Evolutionary conservation across 2,888 invertebrate species (phyloP), one percentile per base, ranked within the genome.

Genomic region (Leuctra nigra): DNA sequence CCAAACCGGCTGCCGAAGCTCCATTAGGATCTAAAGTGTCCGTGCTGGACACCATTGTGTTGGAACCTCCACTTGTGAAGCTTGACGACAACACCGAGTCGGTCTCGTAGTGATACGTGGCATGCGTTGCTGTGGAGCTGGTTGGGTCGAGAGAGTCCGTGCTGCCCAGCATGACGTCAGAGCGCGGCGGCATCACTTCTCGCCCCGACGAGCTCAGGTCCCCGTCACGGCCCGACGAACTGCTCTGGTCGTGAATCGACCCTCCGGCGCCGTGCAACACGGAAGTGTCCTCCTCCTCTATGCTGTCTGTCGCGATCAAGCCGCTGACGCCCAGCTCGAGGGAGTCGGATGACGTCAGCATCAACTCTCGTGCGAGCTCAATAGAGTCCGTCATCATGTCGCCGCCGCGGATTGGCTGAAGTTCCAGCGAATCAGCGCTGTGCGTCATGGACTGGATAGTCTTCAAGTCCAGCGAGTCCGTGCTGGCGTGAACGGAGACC

Each of bases 21-120:
- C 76, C 77, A 48, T 76, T 68, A 11, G 81, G 80, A 67, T 84
- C 85, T 64, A 85, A 71, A 20, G 82, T 83, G 66, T 86, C 86
- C 63, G 84, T 77, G 16, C 85, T 85, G 22, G 90, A 89, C 54
- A 91, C 86, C 79, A 91, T 82, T 13, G 90, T 90, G 70, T 88
- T 89, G 56, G 90, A 90, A 63, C 88, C 89, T 61, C 80, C 82
- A 70, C 90, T 90, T 18, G 90, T 89, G 54, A 89, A 81, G 70
- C 90, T 90, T 54, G 89, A 88, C 1, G 90, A 89, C 84, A 89
- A 88, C 36, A 88, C 82, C 0, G 90, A 91, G 67, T 90, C 89
- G 0, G 86, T 86, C 70, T 90, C 89, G 63, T 86, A 87, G 68
- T 88, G 88, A 67, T 87, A 88, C 1, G 89, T 89, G 11, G 89